Evolutionary conservation across 2,888 invertebrate genomes (phyloP).

Genomic region (Phengaris arion): DNA sequence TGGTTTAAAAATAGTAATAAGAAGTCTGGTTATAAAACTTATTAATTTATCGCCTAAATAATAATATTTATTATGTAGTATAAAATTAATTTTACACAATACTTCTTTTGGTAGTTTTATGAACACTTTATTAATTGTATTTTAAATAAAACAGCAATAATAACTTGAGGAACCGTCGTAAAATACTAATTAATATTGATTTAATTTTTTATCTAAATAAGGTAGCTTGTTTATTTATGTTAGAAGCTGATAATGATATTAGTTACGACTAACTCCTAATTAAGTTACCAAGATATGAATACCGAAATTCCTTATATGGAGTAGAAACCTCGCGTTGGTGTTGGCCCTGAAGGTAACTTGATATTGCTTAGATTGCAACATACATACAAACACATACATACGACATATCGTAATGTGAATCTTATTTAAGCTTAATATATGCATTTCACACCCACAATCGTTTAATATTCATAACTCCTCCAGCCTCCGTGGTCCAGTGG

Average conservation of each 20-base stretch:
- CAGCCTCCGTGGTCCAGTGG: too few relatives aligned
- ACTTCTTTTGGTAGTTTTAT: slow-evolving; percentile 6
- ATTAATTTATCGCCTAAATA: not conserved
- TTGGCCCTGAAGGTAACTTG: slow-evolving; percentile 11
- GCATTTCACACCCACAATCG: not conserved
- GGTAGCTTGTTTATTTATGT: slow-evolving; percentile 4
- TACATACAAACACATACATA: not conserved
- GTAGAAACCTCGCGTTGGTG: slow-evolving; percentile 1
- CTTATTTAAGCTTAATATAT: not conserved
- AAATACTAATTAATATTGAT: slow-evolving; percentile 12
- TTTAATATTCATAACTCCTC: not conserved
- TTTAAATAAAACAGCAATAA: not conserved
- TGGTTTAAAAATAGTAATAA: too few relatives aligned
- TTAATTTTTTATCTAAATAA: slow-evolving; percentile 2
- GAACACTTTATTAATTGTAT: slow-evolving; percentile 7
- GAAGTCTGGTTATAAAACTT: not conserved
- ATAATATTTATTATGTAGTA: not conserved
- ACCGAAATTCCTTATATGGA: not conserved
- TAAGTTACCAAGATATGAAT: slow-evolving; percentile 4
- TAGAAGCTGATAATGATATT: not conserved
- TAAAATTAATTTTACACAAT: not conserved
- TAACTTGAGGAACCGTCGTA: not conserved
- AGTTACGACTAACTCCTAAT: not conserved
- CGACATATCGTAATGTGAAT: not conserved
- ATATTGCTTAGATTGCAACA: slow-evolving; percentile 12